These are phyloP conservation scores for Iselma pallidipennis DNA, from an alignment of 2,888 invertebrate genomes.

Conservation along the genomic window DNA sequence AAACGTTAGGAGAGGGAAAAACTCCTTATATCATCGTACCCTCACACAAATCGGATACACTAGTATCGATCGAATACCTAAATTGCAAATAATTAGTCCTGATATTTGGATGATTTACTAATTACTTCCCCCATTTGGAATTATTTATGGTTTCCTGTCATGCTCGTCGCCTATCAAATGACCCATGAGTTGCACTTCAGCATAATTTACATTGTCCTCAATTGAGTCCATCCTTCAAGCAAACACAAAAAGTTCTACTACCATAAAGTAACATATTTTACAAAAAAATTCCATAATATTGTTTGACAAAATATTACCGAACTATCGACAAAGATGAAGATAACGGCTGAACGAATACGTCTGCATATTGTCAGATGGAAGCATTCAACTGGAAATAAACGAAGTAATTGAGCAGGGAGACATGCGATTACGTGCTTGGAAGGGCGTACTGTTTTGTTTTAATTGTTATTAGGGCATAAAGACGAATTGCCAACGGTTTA, in stretches of 20 bases:
- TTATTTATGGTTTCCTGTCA: slow-evolving; percentile 44
- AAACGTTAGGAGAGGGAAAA: too few relatives aligned
- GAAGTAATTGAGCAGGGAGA: slow-evolving; percentile 14
- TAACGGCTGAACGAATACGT: slow-evolving; percentile 8
- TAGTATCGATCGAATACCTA: slow-evolving; percentile 32
- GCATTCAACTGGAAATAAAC: slow-evolving; percentile 14
- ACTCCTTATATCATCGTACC: too few relatives aligned
- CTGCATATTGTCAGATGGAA: slow-evolving; percentile 12
- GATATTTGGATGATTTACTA: slow-evolving; percentile 49
- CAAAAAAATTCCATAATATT: too few relatives aligned
- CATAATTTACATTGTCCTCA: slow-evolving; percentile 6
- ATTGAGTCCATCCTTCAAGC: not conserved
- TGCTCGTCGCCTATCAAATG: slow-evolving; percentile 37
- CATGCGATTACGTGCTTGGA: slow-evolving; percentile 3
- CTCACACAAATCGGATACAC: too few relatives aligned
- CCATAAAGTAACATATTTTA: too few relatives aligned
- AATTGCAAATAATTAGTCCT: slow-evolving; percentile 38
- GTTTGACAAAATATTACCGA: not conserved
- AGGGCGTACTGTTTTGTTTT: slow-evolving; percentile 8
- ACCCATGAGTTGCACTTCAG: slow-evolving; percentile 15
- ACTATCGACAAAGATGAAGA: not conserved
- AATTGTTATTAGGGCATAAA: slow-evolving; percentile 20
- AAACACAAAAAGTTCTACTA: not conserved
- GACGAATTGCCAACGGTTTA: slow-evolving; percentile 21
- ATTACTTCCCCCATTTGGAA: slow-evolving; percentile 45